Conservation (phyloP, 2,797 vertebrate genomes). For the Otus scops region DNA sequence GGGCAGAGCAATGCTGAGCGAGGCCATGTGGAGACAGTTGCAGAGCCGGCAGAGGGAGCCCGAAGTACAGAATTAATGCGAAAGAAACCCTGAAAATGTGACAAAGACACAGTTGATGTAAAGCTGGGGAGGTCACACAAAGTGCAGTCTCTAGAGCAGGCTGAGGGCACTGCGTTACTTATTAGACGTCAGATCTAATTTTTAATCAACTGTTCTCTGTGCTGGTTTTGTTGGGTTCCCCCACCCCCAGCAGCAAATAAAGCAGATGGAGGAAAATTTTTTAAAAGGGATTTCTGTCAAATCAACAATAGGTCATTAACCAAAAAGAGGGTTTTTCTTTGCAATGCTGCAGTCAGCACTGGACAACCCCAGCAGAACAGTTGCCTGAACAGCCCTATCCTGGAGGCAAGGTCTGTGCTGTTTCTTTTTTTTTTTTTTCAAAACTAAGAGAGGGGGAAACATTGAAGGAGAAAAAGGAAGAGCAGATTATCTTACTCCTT, state of each 20-base stretch:
- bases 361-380: neutral
- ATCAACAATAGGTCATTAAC: neutral
- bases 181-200: neutral
- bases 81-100: neutral
- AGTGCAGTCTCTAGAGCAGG: conserved; percentile 23
- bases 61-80: neutral
- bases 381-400: neutral
- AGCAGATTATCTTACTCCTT: conserved; percentile 45
- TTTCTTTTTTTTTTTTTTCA: neutral
- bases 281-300: neutral
- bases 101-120: conserved; percentile 21
- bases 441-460: neutral
- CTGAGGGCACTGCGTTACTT: neutral
- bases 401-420: neutral
- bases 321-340: neutral
- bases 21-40: rapidly evolving
- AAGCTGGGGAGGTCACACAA: conserved; percentile 50
- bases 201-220: neutral
- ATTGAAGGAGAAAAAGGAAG: neutral
- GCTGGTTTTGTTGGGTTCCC: neutral
- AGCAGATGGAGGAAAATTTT: neutral
- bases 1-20: neutral
- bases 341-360: neutral
- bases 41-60: conserved; percentile 70
- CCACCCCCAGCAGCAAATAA: neutral